Conservation (phyloP, 2,888 invertebrate species). For the Sarcophaga variegata region DNA sequence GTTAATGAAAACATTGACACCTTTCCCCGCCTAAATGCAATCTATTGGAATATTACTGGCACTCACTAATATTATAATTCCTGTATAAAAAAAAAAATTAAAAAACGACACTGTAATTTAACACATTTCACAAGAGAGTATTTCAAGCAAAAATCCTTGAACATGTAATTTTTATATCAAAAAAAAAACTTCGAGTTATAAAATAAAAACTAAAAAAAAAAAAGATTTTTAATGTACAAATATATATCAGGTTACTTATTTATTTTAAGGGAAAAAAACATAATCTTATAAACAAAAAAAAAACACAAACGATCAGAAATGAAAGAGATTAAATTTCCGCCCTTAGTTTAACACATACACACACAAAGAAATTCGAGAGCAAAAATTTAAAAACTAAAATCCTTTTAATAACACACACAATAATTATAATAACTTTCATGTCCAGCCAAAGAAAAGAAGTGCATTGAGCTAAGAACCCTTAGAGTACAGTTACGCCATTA, state of each 20-base stretch:
- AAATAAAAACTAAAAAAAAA: not conserved
- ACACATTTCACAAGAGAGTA: conserved; percentile 25
- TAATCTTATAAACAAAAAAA: conserved; percentile 13
- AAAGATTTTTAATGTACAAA: conserved; percentile 23
- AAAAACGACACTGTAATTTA: conserved; percentile 56
- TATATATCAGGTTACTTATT: conserved; percentile 59
- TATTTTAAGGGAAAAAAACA: conserved; percentile 31
- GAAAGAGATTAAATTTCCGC: conserved; percentile 79
- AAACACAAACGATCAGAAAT: conserved; percentile 18
- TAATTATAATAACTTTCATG: conserved; percentile 46
- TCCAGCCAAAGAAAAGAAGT: conserved; percentile 18
- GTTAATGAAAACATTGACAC: conserved; percentile 73
- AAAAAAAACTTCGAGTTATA: not conserved
- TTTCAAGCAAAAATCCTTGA: conserved; percentile 60
- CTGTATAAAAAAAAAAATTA: not conserved
- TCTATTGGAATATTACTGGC: conserved; percentile 41
- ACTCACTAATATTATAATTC: not conserved
- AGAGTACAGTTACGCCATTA: conserved; percentile 59
- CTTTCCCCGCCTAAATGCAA: conserved; percentile 70
- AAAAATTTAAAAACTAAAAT: conserved; percentile 47
- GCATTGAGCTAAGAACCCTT: not conserved
- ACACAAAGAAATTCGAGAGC: conserved; percentile 36
- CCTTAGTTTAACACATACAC: conserved; percentile 69
- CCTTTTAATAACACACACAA: conserved; percentile 44
- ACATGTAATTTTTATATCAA: conserved; percentile 28